Evolutionary conservation across 37 sponge, comb jelly and placozoan genomes (phyloP), one percentile per base, ranked within the genome.

Genomic region (Corticium candelabrum): DNA sequence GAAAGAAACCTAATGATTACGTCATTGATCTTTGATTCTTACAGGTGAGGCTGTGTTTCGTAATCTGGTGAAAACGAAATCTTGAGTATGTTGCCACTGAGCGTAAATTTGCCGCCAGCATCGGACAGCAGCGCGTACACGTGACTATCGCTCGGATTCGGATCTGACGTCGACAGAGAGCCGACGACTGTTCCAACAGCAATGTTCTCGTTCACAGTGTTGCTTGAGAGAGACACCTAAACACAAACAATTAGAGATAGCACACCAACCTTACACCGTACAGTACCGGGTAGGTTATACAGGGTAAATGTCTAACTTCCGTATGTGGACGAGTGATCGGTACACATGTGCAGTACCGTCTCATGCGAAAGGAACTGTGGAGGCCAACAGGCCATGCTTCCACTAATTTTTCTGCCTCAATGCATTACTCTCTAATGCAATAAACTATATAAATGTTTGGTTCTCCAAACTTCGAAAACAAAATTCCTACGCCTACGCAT

Each of bases 121-220:
- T 4, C 4, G 73, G 5, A 7, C 5, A 70, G n/a, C 7, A 70
- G 73, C 5, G 34, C 5, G 35, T 70, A 70, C n/a, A 29, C 4
- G 29, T 70, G 73, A 7, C n/a, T 70, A 15, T 70, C 73, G 5
- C 35, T 70, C n/a, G 73, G 73, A 70, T 70, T 70, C n/a, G 73
- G 73, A 70, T 70, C 73, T 4, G 7, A n/a, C 7, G 73, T 70
- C n/a, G 73, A n/a, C 5, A 70, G 21, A 7, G 73, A n/a, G 7
- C 73, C 73, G 73, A 70, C 73, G 5, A 15, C 73, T 4, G 73
- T 33, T 70, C 73, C 73, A n/a, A 4, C 29, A 7, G 32, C 5
- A n/a, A 15, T 7, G 29, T 70, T 70, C 73, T 70, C 73, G n/a
- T 70, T 33, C n/a, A 70, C 29, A 32, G 5, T n/a, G 35, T 7